Evolutionary conservation across 2,888 invertebrate species (phyloP).

Genomic region (Falcaria lacertinaria): DNA sequence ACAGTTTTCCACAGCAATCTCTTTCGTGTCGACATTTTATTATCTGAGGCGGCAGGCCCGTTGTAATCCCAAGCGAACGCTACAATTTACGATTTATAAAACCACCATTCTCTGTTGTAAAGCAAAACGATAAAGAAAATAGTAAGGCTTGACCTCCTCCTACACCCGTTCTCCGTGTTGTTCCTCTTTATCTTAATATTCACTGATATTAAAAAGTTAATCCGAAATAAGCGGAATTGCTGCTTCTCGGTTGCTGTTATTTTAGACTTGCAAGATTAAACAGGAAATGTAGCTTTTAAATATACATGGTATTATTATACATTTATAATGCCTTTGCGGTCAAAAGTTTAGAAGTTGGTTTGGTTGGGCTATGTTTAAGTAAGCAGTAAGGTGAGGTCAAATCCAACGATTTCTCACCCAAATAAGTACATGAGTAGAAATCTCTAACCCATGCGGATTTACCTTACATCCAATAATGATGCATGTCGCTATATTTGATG

Average conservation of each 20-base stretch:
- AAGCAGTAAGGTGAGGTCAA: no score
- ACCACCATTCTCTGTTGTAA: constrained; percentile 54
- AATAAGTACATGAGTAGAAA: no score
- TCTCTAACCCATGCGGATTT: no score
- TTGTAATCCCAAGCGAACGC: constrained; percentile 64
- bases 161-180: constrained; percentile 29
- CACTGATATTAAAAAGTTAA: constrained; percentile 55
- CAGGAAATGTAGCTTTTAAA: not conserved
- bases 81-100: constrained; percentile 70
- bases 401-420: no score
- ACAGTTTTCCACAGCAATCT: constrained; percentile 50
- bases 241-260: not conserved
- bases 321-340: not conserved
- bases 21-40: constrained; percentile 75
- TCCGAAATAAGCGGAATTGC: constrained; percentile 23
- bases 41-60: constrained; percentile 65
- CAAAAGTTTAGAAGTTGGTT: no score
- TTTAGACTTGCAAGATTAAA: not conserved
- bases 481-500: no score
- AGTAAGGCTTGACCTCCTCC: constrained; percentile 38
- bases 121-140: constrained; percentile 55
- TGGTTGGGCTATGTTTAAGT: no score
- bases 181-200: constrained; percentile 49
- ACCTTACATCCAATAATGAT: no score
- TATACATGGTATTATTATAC: not conserved